phyloP scores from a whole-genome alignment of 2,888 invertebrate species.

The Dolomedes plantarius region DNA sequence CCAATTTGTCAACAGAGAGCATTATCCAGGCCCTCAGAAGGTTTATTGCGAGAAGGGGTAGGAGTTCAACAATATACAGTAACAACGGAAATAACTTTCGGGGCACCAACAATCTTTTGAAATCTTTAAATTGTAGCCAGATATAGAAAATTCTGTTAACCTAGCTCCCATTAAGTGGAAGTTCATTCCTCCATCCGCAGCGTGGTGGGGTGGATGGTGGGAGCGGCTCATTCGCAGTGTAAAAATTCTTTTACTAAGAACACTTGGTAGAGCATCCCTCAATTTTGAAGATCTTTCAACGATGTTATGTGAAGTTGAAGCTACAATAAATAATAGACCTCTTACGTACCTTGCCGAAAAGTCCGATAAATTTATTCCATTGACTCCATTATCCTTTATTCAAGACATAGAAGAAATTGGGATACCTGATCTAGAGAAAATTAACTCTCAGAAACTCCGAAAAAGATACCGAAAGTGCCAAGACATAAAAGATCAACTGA shows the following conservation, averaged over 20 bases:
- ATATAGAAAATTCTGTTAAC: neutral
- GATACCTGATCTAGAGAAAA: too few relatives aligned
- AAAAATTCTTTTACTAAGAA: neutral
- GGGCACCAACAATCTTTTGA: too few relatives aligned
- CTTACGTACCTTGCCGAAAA: constrained; percentile 8
- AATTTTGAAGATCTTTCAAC: neutral
- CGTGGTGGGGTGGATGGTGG: constrained; percentile 9
- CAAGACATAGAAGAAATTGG: too few relatives aligned
- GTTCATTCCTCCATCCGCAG: neutral
- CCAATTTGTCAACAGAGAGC: neutral
- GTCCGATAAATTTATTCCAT: neutral
- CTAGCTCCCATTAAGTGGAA: neutral
- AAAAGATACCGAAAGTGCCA: too few relatives aligned
- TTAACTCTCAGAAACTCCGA: too few relatives aligned
- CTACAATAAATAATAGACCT: neutral
- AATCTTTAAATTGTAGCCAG: neutral
- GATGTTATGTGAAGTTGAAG: constrained; percentile 1
- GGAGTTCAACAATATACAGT: neutral
- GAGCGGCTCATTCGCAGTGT: neutral
- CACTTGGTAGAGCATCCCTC: neutral
- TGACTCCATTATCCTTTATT: constrained; percentile 17
- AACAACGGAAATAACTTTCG: too few relatives aligned
- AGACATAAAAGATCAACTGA: too few relatives aligned
- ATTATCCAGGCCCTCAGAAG: neutral
- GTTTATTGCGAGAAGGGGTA: neutral